Conservation (phyloP, 2,888 invertebrate species). For the Limnephilus rhombicus region DNA sequence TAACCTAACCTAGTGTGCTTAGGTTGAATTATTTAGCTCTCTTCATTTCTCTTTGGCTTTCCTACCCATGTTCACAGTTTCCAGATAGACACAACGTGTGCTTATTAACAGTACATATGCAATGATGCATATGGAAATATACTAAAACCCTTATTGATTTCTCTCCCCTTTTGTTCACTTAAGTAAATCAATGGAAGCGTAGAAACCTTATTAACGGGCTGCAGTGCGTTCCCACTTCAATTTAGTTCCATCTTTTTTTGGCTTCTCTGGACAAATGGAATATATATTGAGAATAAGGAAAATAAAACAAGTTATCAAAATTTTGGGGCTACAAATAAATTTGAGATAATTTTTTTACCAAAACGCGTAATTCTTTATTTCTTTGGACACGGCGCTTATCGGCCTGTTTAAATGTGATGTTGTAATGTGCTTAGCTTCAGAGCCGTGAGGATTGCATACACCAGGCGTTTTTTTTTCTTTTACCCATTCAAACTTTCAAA, state of each 20-base stretch:
- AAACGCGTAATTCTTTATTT: background rate
- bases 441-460: background rate
- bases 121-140: background rate
- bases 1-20: background rate
- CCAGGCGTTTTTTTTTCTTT: too few species aligned
- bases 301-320: background rate
- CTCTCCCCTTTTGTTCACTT: background rate
- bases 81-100: background rate
- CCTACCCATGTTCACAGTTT: background rate
- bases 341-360: too few species aligned
- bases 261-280: background rate
- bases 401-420: background rate
- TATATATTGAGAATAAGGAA: background rate
- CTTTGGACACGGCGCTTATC: background rate
- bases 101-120: background rate
- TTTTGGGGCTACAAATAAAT: too few species aligned
- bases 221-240: background rate
- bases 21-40: background rate
- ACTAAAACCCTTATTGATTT: background rate
- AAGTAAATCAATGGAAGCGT: background rate
- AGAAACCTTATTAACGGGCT: background rate
- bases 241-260: background rate
- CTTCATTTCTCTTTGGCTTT: background rate
- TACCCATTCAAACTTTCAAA: too few species aligned
- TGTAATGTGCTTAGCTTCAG: background rate